These are phyloP conservation scores for Nymphalis urticae DNA, from an alignment of 2,888 invertebrate genomes.

Conservation along the genomic window DNA sequence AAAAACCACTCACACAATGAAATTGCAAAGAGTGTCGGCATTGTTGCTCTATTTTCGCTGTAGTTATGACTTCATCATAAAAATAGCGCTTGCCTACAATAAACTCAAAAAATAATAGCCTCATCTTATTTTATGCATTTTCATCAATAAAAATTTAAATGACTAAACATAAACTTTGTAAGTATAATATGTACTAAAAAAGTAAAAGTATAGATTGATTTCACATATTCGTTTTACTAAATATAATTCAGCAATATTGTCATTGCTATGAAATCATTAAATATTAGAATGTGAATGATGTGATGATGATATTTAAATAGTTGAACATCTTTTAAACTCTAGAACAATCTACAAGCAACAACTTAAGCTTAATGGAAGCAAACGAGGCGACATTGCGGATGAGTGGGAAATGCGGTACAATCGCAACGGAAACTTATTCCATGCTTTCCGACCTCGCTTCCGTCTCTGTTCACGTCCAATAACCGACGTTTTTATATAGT, in stretches of 20 bases:
- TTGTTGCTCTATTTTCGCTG: constrained; percentile 26
- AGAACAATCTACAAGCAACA: background rate
- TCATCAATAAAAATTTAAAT: constrained; percentile 1
- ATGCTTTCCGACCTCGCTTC: constrained; percentile 32
- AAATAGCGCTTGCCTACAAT: constrained; percentile 10
- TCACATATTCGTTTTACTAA: background rate
- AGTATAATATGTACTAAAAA: background rate
- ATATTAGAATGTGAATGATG: background rate
- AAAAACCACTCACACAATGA: constrained; percentile 30
- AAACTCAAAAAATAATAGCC: constrained; percentile 21
- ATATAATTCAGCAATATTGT: no score
- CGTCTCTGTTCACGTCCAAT: constrained; percentile 17
- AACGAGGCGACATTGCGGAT: constrained; percentile 14
- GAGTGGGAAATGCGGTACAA: constrained; percentile 20
- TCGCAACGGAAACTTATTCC: constrained; percentile 38
- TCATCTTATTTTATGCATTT: constrained; percentile 16
- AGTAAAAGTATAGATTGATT: background rate
- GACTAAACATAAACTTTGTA: background rate
- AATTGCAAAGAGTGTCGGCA: constrained; percentile 23
- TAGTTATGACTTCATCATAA: constrained; percentile 19
- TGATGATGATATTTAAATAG: background rate
- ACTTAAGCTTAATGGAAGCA: constrained; percentile 13
- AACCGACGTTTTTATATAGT: background rate
- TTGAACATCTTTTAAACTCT: background rate
- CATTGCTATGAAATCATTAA: no score